Percentiles rank a stretch among this genome's conserved stretches.
phyloP scores from a whole-genome alignment of 2,113 vertebrate genomes.

The Trochalopteron elliotii region DNA sequence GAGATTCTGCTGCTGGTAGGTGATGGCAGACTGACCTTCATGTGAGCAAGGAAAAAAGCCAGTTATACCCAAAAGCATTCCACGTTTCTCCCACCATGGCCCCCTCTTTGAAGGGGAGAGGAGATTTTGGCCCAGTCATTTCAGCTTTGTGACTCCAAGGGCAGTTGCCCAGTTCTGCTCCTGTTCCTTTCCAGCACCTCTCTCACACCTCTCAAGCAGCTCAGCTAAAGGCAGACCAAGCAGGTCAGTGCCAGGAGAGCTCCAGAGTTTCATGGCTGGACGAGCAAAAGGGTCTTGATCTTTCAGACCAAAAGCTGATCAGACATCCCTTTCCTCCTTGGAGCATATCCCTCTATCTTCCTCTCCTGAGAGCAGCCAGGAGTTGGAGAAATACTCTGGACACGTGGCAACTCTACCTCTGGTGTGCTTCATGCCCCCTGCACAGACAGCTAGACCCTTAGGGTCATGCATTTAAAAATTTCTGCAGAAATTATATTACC shows the following conservation, averaged over 20 bases:
- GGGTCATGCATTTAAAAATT: neutral
- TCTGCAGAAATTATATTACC: neutral
- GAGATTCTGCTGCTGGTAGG: neutral
- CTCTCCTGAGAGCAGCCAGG: neutral
- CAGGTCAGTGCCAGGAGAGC: neutral
- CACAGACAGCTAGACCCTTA: neutral
- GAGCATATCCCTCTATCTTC: neutral
- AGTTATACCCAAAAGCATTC: neutral
- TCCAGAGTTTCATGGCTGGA: neutral
- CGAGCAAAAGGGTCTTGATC: neutral
- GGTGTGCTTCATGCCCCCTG: rapidly evolving
- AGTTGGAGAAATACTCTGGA: neutral
- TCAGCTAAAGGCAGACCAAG: neutral
- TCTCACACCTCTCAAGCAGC: neutral
- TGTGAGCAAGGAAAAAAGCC: neutral
- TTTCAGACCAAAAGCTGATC: neutral
- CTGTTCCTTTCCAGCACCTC: neutral
- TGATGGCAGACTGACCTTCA: neutral
- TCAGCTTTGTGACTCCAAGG: neutral
- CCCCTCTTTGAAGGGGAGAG: neutral
- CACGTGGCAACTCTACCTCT: neutral
- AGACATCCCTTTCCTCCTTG: neutral
- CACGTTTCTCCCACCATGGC: neutral
- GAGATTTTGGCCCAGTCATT: neutral
- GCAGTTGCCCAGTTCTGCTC: neutral